Evolutionary conservation across 2,888 invertebrate genomes (phyloP).

Genomic region (Metellina segmentata): DNA sequence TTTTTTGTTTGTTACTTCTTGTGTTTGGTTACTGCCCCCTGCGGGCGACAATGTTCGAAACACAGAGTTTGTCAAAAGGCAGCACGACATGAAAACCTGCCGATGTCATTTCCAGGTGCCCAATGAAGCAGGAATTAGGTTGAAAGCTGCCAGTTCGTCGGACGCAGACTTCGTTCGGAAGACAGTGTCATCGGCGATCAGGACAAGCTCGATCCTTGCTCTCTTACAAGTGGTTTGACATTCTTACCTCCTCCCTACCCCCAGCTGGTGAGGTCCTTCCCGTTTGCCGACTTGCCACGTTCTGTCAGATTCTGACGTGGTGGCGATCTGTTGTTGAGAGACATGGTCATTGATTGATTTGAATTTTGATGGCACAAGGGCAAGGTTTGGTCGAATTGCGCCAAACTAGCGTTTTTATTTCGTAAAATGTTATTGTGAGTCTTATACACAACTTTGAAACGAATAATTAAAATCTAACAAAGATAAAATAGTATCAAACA

Average conservation of each 20-base stretch:
- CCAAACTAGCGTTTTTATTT: no score
- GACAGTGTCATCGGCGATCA: not conserved
- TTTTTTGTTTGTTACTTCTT: no score
- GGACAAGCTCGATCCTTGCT: not conserved
- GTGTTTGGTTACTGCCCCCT: not conserved
- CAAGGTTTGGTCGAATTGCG: no score
- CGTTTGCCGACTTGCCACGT: not conserved
- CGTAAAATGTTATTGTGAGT: no score
- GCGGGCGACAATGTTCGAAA: constrained; percentile 56
- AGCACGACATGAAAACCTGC: constrained; percentile 33
- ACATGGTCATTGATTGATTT: not conserved
- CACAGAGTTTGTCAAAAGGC: not conserved
- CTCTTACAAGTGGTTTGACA: constrained; percentile 5
- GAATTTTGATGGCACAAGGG: no score
- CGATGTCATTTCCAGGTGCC: constrained; percentile 64
- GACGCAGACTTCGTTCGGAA: not conserved
- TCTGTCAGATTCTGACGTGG: not conserved
- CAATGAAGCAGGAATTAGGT: constrained; percentile 65
- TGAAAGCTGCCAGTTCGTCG: not conserved
- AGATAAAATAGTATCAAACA: no score
- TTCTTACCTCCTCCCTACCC: not conserved
- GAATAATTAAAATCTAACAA: no score
- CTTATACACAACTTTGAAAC: no score
- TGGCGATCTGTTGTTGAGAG: not conserved
- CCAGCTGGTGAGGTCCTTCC: not conserved